These are phyloP conservation scores for Bhutanitis thaidina DNA, from an alignment of 2,888 invertebrate genomes.

Conservation along the genomic window DNA sequence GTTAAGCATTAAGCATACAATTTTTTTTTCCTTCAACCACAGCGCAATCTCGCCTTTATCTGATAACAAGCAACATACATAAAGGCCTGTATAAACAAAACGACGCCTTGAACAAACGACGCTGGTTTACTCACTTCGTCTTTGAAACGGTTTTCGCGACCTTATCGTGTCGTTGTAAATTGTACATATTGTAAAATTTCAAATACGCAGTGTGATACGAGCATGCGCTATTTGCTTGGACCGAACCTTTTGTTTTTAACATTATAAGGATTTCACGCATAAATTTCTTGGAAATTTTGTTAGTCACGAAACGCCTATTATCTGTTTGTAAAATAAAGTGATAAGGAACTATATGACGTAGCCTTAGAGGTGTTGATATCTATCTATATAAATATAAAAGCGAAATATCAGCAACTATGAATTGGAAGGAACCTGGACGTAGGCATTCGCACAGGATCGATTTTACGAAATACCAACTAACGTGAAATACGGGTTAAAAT, in stretches of 20 bases:
- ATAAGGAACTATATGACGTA: no score
- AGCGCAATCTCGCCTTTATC: constrained; percentile 19
- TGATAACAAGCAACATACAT: constrained; percentile 21
- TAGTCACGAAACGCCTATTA: no score
- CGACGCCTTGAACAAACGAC: constrained; percentile 6
- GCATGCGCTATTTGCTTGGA: not conserved
- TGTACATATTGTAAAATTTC: not conserved
- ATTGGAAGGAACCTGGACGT: no score
- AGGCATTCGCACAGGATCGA: no score
- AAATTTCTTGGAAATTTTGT: no score
- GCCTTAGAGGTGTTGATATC: no score
- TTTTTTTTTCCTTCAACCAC: constrained; percentile 12
- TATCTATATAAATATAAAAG: no score
- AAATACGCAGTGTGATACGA: not conserved
- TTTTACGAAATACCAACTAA: no score
- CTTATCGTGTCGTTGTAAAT: constrained; percentile 11
- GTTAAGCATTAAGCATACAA: constrained; percentile 8
- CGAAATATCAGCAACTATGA: no score
- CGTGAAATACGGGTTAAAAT: no score
- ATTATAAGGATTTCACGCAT: not conserved
- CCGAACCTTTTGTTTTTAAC: not conserved
- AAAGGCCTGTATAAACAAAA: constrained; percentile 16
- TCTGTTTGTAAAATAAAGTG: no score
- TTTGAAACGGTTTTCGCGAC: constrained; percentile 8
- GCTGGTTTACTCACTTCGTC: constrained; percentile 10